Percentiles rank a stretch among this genome's conserved stretches.
Evolutionary conservation across 2,797 vertebrate species (phyloP).

Genomic region (Borostomias antarcticus): DNA sequence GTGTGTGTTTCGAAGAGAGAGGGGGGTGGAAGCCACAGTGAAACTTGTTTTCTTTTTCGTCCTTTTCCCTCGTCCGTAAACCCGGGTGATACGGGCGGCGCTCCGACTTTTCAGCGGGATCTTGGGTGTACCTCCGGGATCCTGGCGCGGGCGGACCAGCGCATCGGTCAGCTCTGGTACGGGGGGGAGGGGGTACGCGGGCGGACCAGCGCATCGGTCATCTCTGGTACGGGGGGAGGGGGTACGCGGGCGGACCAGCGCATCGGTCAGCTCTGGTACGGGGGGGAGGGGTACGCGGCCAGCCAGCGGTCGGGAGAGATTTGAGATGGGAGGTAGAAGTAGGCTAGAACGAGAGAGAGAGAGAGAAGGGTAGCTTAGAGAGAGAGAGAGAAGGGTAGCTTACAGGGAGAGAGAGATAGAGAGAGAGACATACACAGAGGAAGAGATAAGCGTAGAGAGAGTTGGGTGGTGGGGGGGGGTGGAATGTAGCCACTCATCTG

Average conservation of each 20-base stretch:
- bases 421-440: background rate
- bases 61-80: slow-evolving; percentile 36
- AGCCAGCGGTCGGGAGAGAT: background rate
- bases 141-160: background rate
- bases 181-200: too few relatives aligned
- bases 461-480: slow-evolving; percentile 32
- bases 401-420: background rate
- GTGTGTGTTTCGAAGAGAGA: slow-evolving; percentile 33
- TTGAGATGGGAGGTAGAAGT: too few relatives aligned
- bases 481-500: slow-evolving; percentile 5
- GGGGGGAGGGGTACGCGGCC: slow-evolving; percentile 17
- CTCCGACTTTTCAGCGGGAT: slow-evolving; percentile 39
- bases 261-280: too few relatives aligned
- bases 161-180: background rate
- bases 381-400: background rate
- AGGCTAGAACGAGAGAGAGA: background rate
- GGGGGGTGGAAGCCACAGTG: slow-evolving; percentile 44
- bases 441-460: background rate
- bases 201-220: too few relatives aligned
- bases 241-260: too few relatives aligned
- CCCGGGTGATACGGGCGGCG: slow-evolving; percentile 27
- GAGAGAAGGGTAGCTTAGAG: background rate
- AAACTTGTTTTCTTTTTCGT: slow-evolving; percentile 64
- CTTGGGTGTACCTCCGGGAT: slow-evolving; percentile 47
- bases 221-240: too few relatives aligned